phyloP scores from a whole-genome alignment of 23 tunicate species.

The Halocynthia aurantium region DNA sequence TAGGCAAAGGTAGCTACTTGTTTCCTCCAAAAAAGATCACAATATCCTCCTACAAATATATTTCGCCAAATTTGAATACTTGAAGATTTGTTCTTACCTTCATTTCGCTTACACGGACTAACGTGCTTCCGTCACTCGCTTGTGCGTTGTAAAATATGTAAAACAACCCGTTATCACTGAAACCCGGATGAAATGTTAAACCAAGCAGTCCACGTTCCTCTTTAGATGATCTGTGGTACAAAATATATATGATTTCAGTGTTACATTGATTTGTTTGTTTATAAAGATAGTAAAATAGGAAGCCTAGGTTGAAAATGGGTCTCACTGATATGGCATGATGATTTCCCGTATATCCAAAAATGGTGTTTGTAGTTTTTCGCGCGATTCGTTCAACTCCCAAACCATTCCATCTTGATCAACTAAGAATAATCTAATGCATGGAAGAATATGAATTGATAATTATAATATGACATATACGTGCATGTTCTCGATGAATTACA shows the following conservation, averaged over 20 bases:
- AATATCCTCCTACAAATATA: too few relatives aligned
- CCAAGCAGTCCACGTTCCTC: slow-evolving; percentile 80
- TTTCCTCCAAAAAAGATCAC: too few relatives aligned
- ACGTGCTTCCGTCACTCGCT: neutral
- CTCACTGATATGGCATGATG: too few relatives aligned
- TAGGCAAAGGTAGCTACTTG: too few relatives aligned
- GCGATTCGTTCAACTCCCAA: slow-evolving; percentile 45
- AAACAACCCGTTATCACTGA: slow-evolving; percentile 40
- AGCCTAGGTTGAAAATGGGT: too few relatives aligned
- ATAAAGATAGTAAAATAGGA: too few relatives aligned
- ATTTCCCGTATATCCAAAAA: slow-evolving; percentile 43
- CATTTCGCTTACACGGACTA: slow-evolving; percentile 12
- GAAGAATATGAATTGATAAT: neutral
- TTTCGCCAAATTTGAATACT: too few relatives aligned
- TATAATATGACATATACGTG: too few relatives aligned
- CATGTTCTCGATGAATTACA: too few relatives aligned
- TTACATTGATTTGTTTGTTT: too few relatives aligned
- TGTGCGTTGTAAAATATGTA: slow-evolving; percentile 47
- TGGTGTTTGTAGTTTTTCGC: slow-evolving; percentile 29
- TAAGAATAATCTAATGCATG: slow-evolving; percentile 50
- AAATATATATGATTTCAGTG: too few relatives aligned
- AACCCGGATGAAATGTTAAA: slow-evolving; percentile 74
- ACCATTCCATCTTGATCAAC: slow-evolving; percentile 74
- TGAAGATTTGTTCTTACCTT: too few relatives aligned
- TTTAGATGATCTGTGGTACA: slow-evolving; percentile 21